Evolutionary conservation across 2,113 vertebrate genomes (phyloP), one percentile per base, ranked within the genome.

Genomic region (Boleophthalmus pectinirostris): DNA sequence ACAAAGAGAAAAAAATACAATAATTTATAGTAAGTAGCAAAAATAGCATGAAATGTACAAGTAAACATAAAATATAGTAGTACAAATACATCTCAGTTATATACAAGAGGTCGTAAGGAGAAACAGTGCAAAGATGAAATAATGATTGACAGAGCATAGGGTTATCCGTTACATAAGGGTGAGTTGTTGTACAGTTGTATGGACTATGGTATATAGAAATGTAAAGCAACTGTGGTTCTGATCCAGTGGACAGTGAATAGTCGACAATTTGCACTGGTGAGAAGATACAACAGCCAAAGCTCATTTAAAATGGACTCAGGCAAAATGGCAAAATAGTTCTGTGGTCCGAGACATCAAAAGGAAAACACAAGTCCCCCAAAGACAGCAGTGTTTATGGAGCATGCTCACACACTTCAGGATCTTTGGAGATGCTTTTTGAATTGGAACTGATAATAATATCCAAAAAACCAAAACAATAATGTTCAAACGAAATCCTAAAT

Each of bases 301-400:
- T 33, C 6, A 63, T 60, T 60, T 60, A 60, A 60, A 60, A 60
- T 60, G 57, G 24, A 60, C 57, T 60, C 12, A 16, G 57, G 57
- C 57, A 29, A 60, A 60, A 60, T 60, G 57, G 57, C 53, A 56
- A 60, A 60, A 60, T 29, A 16, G 23, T 60, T 25, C 13, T 16
- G 13, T 60, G 24, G 23, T 60, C 21, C 4, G 24, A 60, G 23
- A 60, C 11, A 29, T 25, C 3, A 60, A 60, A 60, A 60, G 49
- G 16, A 51, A 10, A 56, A 56, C 21, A 56, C n/a, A 56, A 56
- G 10, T 9, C n/a, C n/a, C 53, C 9, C 18, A 54, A 21, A 29
- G 57, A 24, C 57, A 25, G 13, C 23, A 60, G 24, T 29, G 24
- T 60, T 29, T 25, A 11, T 60, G 54, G 14, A 33, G 6, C 58